Conservation (phyloP, 2,797 vertebrate species). For the Paedocypris micromegethes region DNA sequence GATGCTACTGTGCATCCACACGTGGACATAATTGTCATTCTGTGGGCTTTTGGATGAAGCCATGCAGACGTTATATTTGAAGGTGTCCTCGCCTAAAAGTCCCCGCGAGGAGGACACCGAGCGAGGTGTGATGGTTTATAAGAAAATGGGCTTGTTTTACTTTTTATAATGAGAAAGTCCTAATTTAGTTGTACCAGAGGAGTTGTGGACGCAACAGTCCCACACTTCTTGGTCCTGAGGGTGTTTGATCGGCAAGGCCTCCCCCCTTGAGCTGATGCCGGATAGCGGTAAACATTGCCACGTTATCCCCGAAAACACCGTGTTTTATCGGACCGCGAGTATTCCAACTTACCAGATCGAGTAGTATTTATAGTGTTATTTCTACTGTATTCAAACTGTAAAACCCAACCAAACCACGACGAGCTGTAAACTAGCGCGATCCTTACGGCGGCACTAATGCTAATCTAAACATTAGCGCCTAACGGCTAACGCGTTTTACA, state of each 20-base stretch:
- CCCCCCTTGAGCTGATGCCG: neutral
- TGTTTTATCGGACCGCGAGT: neutral
- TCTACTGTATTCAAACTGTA: neutral
- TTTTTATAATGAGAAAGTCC: no score
- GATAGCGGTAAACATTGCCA: constrained; percentile 17
- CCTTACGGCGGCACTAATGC: constrained; percentile 10
- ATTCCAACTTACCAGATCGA: no score
- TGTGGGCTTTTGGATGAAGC: no score
- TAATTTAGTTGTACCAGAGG: neutral
- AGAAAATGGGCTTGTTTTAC: no score
- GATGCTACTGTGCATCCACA: no score
- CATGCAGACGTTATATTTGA: no score
- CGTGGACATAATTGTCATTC: no score
- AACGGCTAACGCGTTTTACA: neutral
- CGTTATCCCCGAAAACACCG: neutral
- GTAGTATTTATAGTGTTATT: no score
- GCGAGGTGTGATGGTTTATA: no score
- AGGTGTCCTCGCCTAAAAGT: no score
- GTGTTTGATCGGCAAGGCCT: constrained; percentile 5
- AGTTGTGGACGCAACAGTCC: constrained; percentile 4
- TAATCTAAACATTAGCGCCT: constrained; percentile 22
- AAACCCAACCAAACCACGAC: neutral
- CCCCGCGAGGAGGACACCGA: no score
- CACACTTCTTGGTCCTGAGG: constrained; percentile 5
- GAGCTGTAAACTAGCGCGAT: neutral